These are phyloP conservation scores for Chalcosyrphus nemorum DNA, from an alignment of 2,888 invertebrate species.

Conservation along the genomic window DNA sequence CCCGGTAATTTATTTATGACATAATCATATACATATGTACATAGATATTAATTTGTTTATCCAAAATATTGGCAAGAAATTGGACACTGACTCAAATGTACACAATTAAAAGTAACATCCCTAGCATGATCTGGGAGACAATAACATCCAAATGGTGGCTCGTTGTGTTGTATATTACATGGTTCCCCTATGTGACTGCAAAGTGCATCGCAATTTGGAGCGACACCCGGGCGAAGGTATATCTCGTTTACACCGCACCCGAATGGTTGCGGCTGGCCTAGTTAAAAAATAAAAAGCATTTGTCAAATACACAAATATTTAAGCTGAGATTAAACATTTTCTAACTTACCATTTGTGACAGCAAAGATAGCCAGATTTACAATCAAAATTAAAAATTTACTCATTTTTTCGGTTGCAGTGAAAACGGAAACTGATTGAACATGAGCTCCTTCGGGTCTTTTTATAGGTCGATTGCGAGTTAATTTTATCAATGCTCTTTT, in stretches of 20 bases:
- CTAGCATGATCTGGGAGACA: slow-evolving; percentile 36
- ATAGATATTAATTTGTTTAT: too few species aligned
- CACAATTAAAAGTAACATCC: slow-evolving; percentile 6
- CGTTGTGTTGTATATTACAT: neutral
- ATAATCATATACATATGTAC: too few species aligned
- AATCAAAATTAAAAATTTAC: neutral
- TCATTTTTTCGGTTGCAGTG: neutral
- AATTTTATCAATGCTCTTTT: neutral
- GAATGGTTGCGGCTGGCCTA: neutral
- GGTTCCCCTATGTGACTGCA: slow-evolving; percentile 30
- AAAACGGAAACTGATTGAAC: too few species aligned
- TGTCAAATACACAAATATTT: neutral
- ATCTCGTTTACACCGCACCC: slow-evolving; percentile 23
- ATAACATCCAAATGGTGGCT: slow-evolving; percentile 51
- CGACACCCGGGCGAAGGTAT: slow-evolving; percentile 16
- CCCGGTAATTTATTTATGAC: too few species aligned
- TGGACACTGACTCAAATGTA: slow-evolving; percentile 21
- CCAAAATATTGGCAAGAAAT: too few species aligned
- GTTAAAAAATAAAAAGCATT: neutral
- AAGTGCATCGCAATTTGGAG: slow-evolving; percentile 48
- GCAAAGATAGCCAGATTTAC: neutral
- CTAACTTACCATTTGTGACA: neutral
- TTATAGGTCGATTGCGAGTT: neutral
- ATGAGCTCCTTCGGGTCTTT: too few species aligned
- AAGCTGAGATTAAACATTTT: too few species aligned